Conservation (phyloP, 2,797 vertebrate genomes). For the Muscicapa striata region DNA sequence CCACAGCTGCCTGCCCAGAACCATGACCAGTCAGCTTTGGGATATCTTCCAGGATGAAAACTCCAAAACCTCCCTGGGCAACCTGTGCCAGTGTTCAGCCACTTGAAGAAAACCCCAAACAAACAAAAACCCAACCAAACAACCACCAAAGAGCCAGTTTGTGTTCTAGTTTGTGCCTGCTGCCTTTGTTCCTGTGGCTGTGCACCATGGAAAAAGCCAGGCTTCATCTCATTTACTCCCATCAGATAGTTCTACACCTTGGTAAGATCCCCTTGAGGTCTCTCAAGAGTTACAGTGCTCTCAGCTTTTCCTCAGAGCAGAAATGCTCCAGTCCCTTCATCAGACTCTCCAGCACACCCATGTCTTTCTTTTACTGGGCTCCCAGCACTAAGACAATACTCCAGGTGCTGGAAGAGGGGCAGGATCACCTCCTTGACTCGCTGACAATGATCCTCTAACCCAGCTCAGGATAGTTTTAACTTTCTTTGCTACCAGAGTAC, state of each 20-base stretch:
- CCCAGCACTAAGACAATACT: not conserved
- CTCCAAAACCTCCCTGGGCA: not conserved
- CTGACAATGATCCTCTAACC: not conserved
- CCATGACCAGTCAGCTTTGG: not conserved
- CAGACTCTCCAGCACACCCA: not conserved
- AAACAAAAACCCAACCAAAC: not conserved
- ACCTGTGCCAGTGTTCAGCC: not conserved
- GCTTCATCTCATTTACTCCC: not conserved
- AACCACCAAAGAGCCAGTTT: not conserved
- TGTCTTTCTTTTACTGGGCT: not conserved
- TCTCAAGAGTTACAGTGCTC: not conserved
- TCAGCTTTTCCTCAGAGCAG: not conserved
- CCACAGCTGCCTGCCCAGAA: not conserved
- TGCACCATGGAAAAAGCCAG: not conserved
- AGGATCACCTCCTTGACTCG: not conserved
- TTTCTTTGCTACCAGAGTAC: not conserved
- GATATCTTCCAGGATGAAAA: not conserved
- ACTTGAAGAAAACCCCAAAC: not conserved
- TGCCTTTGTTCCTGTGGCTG: not conserved
- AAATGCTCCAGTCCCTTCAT: not conserved
- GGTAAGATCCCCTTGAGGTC: not conserved
- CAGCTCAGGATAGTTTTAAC: not conserved
- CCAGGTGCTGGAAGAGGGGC: too few relatives aligned
- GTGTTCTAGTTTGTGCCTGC: not conserved
- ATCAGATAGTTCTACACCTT: not conserved